phyloP scores from a whole-genome alignment of 2,797 vertebrate genomes.

The Siniperca undulata region DNA sequence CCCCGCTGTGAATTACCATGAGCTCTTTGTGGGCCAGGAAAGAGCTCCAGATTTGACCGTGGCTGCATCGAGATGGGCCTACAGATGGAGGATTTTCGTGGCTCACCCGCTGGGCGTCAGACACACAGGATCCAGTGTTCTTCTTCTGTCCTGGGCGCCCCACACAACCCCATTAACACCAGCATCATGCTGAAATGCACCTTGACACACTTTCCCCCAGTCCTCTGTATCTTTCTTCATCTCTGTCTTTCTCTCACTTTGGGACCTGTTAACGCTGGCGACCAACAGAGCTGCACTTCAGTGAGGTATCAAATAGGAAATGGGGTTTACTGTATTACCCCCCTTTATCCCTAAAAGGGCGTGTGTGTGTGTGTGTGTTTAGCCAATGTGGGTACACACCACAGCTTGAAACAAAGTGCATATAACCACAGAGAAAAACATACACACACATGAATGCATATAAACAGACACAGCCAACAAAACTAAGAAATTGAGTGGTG shows the following conservation, averaged over 20 bases:
- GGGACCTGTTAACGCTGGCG: constrained; percentile 73
- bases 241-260: constrained; percentile 56
- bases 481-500: constrained; percentile 11
- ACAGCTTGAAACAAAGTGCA: constrained; percentile 80
- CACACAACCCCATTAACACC: constrained; percentile 79
- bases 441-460: constrained; percentile 43
- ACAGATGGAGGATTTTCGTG: constrained; percentile 54
- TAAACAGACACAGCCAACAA: constrained; percentile 8
- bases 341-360: constrained; percentile 48
- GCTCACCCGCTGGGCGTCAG: constrained; percentile 55
- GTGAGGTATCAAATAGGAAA: constrained; percentile 72
- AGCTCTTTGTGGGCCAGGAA: constrained; percentile 69
- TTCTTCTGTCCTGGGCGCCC: constrained; percentile 56
- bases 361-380: constrained; percentile 34
- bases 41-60: constrained; percentile 46
- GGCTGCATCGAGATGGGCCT: constrained; percentile 39
- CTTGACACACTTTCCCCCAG: constrained; percentile 52
- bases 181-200: constrained; percentile 75
- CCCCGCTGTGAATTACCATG: constrained; percentile 72
- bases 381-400: constrained; percentile 64
- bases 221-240: constrained; percentile 55
- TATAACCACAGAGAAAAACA: constrained; percentile 70
- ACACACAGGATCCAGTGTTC: constrained; percentile 82
- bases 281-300: constrained; percentile 76
- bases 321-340: constrained; percentile 68